A percentile compares a stretch with the other conserved stretches of the same genome.
phyloP scores from a whole-genome alignment of 2,888 invertebrate genomes.

The Ophion slaviceki region DNA sequence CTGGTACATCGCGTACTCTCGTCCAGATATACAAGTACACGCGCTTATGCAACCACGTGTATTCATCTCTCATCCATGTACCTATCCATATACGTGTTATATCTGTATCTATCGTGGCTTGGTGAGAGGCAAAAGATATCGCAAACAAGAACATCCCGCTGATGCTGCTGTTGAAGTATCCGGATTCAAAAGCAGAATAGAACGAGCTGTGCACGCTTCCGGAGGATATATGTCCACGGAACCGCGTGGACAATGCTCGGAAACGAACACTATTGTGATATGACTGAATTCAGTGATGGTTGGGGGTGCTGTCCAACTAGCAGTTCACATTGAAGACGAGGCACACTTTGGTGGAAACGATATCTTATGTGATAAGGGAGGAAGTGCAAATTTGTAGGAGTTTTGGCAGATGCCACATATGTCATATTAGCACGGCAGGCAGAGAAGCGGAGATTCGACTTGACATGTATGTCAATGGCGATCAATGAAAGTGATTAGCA shows the following conservation, averaged over 20 bases:
- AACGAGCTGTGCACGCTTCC: constrained; percentile 20
- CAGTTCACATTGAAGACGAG: neutral
- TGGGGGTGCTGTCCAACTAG: neutral
- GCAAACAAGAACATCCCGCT: constrained; percentile 51
- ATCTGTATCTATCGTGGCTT: neutral
- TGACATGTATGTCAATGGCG: no score
- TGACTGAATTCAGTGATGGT: neutral
- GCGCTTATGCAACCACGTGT: neutral
- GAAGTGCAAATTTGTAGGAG: no score
- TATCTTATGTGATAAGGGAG: no score
- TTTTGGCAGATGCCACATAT: no score
- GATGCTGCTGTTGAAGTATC: constrained; percentile 38
- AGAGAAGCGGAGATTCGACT: no score
- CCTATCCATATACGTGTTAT: neutral
- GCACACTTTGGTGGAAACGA: neutral
- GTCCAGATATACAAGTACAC: neutral
- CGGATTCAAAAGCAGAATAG: constrained; percentile 15
- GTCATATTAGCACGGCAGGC: no score
- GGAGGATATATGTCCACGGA: constrained; percentile 18
- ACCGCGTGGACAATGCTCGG: constrained; percentile 32
- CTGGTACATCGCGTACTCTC: constrained; percentile 41
- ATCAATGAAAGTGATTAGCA: no score
- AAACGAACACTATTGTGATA: constrained; percentile 16
- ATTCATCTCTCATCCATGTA: neutral
- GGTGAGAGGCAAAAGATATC: constrained; percentile 25